These are phyloP conservation scores for Myripristis jacobus DNA, from an alignment of 2,797 vertebrate species.

Conservation along the genomic window DNA sequence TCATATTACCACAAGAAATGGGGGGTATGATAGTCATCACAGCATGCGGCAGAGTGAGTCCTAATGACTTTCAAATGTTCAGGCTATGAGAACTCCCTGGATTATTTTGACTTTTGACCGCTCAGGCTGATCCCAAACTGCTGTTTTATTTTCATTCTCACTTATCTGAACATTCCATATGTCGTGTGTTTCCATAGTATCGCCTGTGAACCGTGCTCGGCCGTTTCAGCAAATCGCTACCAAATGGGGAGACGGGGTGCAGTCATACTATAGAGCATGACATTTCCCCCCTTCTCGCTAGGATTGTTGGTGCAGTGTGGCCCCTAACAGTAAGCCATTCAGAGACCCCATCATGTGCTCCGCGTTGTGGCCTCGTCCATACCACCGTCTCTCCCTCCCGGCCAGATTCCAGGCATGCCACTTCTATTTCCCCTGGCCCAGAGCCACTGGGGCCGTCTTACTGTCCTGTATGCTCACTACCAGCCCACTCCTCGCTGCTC, in stretches of 20 bases:
- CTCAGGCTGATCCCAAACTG: conserved; percentile 33
- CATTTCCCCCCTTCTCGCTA: conserved; percentile 29
- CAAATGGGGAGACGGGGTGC: conserved; percentile 72
- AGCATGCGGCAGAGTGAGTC: conserved; percentile 48
- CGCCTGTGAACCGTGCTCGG: conserved; percentile 61
- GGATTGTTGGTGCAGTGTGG: conserved; percentile 58
- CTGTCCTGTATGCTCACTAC: conserved; percentile 68
- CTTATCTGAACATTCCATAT: conserved; percentile 76
- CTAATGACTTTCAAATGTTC: conserved; percentile 68
- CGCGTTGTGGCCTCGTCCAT: conserved; percentile 66
- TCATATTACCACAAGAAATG: conserved; percentile 55
- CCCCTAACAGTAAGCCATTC: conserved; percentile 76
- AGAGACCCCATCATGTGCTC: conserved; percentile 74
- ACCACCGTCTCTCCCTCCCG: conserved; percentile 68
- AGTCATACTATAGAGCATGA: conserved; percentile 55
- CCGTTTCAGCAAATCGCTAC: conserved; percentile 77
- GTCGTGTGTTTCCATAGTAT: conserved; percentile 68
- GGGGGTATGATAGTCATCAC: conserved; percentile 52
- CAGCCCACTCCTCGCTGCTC: conserved; percentile 36
- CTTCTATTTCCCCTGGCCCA: conserved; percentile 77
- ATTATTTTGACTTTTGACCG: conserved; percentile 70
- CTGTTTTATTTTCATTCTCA: conserved; percentile 67
- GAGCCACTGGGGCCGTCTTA: conserved; percentile 64
- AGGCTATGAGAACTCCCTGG: conserved; percentile 48
- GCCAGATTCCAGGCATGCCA: conserved; percentile 78